Percentiles rank a stretch among this genome's conserved stretches.
Evolutionary conservation across 1,140 invertebrate species (phyloP).

Genomic region (Protaetia brevitarsis): DNA sequence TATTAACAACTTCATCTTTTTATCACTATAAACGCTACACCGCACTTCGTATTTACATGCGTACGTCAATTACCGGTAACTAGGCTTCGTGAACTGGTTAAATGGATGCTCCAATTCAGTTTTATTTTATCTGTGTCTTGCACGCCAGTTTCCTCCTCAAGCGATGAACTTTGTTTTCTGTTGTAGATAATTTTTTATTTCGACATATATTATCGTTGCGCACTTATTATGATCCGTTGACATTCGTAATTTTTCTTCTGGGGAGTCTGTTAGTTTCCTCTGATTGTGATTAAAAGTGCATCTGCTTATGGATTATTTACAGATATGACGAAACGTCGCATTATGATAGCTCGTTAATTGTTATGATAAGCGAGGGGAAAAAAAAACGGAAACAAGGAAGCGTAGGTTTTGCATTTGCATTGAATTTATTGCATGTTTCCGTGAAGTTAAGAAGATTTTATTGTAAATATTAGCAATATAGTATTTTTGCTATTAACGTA

Average conservation of each 20-base stretch:
- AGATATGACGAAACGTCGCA: constrained; percentile 45
- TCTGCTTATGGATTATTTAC: neutral
- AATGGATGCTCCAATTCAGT: neutral
- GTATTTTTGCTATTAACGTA: no score
- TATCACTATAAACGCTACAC: neutral
- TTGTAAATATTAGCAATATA: no score
- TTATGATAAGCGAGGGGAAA: no score
- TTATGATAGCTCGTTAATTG: no score
- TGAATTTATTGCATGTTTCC: no score
- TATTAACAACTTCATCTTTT: neutral
- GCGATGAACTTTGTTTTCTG: constrained; percentile 4
- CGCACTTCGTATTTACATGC: neutral
- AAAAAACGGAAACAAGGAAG: no score
- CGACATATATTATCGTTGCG: constrained; percentile 3
- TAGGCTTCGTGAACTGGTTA: neutral
- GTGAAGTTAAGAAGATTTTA: no score
- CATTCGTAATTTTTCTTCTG: constrained; percentile 3
- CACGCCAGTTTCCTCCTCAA: neutral
- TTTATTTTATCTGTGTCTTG: constrained; percentile 11
- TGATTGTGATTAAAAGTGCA: neutral
- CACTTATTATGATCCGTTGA: constrained; percentile 5
- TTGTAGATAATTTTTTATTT: neutral
- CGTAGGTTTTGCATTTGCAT: no score
- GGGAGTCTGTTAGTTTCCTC: neutral
- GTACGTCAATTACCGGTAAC: neutral